Conservation (phyloP, 2,797 vertebrate species). For the Paratrypauchen microcephalus region DNA sequence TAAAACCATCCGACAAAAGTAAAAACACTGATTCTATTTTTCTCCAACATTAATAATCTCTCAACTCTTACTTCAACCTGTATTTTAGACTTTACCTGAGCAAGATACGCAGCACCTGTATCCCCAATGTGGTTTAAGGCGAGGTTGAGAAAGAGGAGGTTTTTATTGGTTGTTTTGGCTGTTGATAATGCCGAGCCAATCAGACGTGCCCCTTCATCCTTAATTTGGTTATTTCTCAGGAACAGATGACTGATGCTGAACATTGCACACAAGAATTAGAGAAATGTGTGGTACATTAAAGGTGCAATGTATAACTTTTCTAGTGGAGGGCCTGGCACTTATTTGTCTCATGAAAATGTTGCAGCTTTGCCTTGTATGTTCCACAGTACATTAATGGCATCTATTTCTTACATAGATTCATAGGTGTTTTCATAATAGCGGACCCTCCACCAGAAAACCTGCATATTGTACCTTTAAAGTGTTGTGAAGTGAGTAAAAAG, state of each 20-base stretch:
- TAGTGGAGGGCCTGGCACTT: too few species aligned
- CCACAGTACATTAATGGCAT: too few species aligned
- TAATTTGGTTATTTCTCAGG: conserved; percentile 82
- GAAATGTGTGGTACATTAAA: neutral
- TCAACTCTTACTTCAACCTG: neutral
- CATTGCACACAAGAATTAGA: conserved; percentile 19
- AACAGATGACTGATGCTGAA: conserved; percentile 81
- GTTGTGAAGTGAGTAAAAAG: neutral
- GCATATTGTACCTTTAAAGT: too few species aligned
- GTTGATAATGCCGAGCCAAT: conserved; percentile 82
- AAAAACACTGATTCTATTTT: neutral
- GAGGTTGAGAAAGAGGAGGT: conserved; percentile 81
- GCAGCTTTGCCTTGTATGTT: too few species aligned
- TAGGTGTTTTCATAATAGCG: too few species aligned
- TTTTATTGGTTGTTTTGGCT: conserved; percentile 69
- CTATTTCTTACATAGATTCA: too few species aligned
- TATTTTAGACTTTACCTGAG: conserved; percentile 71
- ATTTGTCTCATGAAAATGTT: too few species aligned
- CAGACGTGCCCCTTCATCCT: conserved; percentile 73
- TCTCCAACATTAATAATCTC: neutral
- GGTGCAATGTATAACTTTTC: too few species aligned
- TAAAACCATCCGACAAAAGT: neutral
- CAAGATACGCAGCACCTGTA: conserved; percentile 79
- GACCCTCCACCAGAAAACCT: too few species aligned
- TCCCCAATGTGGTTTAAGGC: conserved; percentile 87